These are phyloP conservation scores for Characodon lateralis DNA, from an alignment of 2,797 vertebrate genomes.

Conservation along the genomic window DNA sequence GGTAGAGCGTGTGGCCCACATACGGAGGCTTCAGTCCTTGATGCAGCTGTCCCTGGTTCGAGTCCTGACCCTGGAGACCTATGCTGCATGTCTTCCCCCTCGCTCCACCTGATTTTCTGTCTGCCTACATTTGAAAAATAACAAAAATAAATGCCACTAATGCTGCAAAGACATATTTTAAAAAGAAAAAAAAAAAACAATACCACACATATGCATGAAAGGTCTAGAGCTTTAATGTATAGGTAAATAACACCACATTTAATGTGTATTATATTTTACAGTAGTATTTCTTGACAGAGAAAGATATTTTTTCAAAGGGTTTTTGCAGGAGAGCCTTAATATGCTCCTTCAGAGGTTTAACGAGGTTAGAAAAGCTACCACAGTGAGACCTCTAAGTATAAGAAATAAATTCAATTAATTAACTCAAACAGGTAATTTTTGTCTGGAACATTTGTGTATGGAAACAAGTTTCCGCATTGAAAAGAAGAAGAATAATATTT, in stretches of 20 bases:
- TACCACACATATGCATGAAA: background rate
- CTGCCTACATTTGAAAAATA: too few relatives aligned
- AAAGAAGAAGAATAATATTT: background rate
- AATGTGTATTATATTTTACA: background rate
- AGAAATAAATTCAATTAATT: background rate
- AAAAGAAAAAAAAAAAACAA: background rate
- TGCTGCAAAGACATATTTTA: too few relatives aligned
- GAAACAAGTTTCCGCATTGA: background rate
- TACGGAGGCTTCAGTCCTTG: too few relatives aligned
- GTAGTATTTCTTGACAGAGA: background rate
- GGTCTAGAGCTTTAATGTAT: background rate
- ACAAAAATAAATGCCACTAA: too few relatives aligned
- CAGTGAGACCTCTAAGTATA: background rate
- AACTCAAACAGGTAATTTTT: background rate
- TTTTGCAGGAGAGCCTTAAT: background rate
- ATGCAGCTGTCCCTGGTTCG: too few relatives aligned
- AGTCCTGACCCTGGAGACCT: too few relatives aligned
- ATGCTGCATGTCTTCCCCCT: too few relatives aligned
- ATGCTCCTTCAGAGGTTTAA: background rate
- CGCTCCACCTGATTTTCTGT: too few relatives aligned
- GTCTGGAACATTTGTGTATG: background rate
- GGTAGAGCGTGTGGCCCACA: too few relatives aligned
- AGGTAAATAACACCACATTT: background rate
- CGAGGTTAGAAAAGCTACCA: background rate
- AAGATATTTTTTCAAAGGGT: background rate